phyloP scores from a whole-genome alignment of 2,113 vertebrate genomes.

The Nymphicus hollandicus region DNA sequence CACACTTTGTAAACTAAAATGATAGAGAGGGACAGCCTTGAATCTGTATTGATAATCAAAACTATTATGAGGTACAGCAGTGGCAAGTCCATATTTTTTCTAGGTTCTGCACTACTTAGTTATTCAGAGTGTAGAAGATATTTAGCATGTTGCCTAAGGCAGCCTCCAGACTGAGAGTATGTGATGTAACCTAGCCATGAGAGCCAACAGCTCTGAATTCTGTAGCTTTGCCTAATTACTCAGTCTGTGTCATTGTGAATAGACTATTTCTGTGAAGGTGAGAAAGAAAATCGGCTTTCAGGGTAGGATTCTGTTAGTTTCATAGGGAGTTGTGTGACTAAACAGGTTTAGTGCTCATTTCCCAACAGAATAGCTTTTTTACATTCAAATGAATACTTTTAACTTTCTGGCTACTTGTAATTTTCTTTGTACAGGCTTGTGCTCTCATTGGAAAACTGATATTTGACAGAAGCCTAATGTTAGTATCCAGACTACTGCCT shows the following conservation, averaged over 20 bases:
- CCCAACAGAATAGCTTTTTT: background rate
- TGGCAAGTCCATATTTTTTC: background rate
- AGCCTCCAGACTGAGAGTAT: background rate
- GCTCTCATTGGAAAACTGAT: background rate
- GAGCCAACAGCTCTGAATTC: background rate
- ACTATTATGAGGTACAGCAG: background rate
- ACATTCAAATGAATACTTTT: background rate
- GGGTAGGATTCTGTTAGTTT: background rate
- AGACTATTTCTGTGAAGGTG: slow-evolving; percentile 38
- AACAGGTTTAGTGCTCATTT: background rate
- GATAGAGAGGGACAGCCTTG: background rate
- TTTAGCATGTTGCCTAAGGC: background rate
- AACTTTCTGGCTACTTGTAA: background rate
- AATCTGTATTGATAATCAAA: background rate
- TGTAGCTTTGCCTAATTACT: slow-evolving; percentile 26
- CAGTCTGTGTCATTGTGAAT: slow-evolving; percentile 32
- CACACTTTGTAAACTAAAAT: background rate
- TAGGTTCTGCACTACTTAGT: background rate
- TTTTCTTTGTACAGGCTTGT: background rate
- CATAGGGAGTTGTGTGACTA: background rate
- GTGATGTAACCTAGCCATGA: background rate
- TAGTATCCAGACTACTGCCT: background rate
- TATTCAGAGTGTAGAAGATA: background rate
- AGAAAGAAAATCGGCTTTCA: slow-evolving; percentile 11
- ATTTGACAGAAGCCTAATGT: background rate